phyloP scores from a whole-genome alignment of 2,888 invertebrate species.

The Ennomos erosarius region DNA sequence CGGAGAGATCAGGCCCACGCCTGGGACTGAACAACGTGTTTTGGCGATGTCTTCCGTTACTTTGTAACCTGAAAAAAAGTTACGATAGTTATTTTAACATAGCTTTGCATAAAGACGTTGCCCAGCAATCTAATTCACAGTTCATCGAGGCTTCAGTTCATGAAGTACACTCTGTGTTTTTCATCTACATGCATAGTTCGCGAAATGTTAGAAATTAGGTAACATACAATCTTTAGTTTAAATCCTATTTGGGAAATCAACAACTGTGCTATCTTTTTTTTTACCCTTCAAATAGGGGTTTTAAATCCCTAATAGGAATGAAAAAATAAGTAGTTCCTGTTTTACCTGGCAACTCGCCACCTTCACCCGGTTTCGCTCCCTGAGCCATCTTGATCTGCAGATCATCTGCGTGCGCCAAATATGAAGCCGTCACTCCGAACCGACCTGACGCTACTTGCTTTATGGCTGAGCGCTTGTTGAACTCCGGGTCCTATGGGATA shows the following conservation, averaged over 20 bases:
- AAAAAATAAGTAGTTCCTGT: neutral
- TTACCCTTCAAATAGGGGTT: too few species aligned
- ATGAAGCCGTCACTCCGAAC: constrained; percentile 99
- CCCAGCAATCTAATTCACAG: neutral
- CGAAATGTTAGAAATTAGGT: too few species aligned
- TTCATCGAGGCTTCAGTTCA: too few species aligned
- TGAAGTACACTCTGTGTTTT: too few species aligned
- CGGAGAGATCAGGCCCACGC: constrained; percentile 98
- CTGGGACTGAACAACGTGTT: constrained; percentile 97
- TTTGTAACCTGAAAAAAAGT: constrained; percentile 84
- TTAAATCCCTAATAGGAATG: too few species aligned
- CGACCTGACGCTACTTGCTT: constrained; percentile 99
- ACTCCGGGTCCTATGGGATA: constrained; percentile 88
- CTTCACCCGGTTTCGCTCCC: constrained; percentile 99
- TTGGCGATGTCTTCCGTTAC: constrained; percentile 97
- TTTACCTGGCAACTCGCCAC: constrained; percentile 96
- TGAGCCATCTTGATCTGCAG: constrained; percentile 99
- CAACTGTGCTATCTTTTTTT: too few species aligned
- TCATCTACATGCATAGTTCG: too few species aligned
- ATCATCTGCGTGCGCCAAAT: constrained; percentile 98
- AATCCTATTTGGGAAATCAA: too few species aligned
- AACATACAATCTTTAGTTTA: too few species aligned
- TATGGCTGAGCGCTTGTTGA: constrained; percentile 96
- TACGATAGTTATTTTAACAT: too few species aligned
- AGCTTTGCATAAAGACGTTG: too few species aligned